These are phyloP conservation scores for Parnassius mnemosyne DNA, from an alignment of 2,888 invertebrate genomes.

Conservation along the genomic window DNA sequence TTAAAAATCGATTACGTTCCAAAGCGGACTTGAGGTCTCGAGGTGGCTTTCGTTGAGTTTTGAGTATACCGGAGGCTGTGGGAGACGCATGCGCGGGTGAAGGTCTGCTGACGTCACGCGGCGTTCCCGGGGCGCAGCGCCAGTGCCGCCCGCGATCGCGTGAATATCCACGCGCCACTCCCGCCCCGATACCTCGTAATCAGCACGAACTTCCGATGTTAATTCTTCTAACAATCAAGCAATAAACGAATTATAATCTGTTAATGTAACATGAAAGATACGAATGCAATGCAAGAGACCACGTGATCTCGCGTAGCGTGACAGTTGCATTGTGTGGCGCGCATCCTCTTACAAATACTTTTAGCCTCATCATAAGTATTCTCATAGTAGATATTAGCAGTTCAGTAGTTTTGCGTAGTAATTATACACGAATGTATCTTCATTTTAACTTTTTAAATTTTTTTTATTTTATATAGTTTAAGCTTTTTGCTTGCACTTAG, in stretches of 20 bases:
- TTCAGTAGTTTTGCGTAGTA: slow-evolving; percentile 33
- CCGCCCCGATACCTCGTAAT: slow-evolving; percentile 63
- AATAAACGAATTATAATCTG: slow-evolving; percentile 43
- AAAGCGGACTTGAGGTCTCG: slow-evolving; percentile 76
- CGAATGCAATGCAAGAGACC: slow-evolving; percentile 32
- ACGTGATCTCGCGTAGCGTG: slow-evolving; percentile 44
- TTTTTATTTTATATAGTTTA: neutral
- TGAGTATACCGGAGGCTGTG: slow-evolving; percentile 55
- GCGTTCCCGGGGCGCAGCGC: slow-evolving; percentile 68
- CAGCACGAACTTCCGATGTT: slow-evolving; percentile 69
- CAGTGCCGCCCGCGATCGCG: slow-evolving; percentile 75
- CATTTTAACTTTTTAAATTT: slow-evolving; percentile 12
- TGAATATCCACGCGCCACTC: slow-evolving; percentile 70
- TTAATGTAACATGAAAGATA: slow-evolving; percentile 28
- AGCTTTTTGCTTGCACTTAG: too few species aligned
- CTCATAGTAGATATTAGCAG: slow-evolving; percentile 33
- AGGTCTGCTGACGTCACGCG: slow-evolving; percentile 73
- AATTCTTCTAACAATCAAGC: slow-evolving; percentile 38
- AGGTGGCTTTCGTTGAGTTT: slow-evolving; percentile 71
- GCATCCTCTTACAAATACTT: slow-evolving; percentile 30
- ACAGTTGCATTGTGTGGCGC: slow-evolving; percentile 31
- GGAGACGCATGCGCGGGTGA: slow-evolving; percentile 43
- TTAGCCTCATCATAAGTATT: slow-evolving; percentile 45
- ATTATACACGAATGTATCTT: neutral
- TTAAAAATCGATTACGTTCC: slow-evolving; percentile 78